These are phyloP conservation scores for Pygoscelis adeliae DNA, from an alignment of 2,113 vertebrate species.

Conservation along the genomic window DNA sequence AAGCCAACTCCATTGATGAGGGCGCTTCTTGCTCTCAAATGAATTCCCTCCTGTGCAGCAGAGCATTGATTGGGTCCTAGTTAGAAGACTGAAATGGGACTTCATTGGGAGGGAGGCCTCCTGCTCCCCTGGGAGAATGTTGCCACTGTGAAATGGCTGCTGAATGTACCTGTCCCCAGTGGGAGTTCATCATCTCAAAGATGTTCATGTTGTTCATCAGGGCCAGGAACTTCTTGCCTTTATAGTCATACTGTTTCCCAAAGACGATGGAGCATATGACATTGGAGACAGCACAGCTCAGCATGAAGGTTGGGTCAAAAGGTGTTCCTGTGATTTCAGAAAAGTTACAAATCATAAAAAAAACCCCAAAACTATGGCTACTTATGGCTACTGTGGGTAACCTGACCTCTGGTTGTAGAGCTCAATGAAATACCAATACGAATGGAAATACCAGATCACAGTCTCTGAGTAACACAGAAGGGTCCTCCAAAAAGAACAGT, in stretches of 20 bases:
- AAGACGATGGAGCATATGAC: constrained; percentile 35
- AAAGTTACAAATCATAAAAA: neutral
- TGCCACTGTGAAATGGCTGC: neutral
- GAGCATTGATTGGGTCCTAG: neutral
- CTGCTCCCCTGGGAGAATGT: neutral
- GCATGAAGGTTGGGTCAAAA: constrained; percentile 22
- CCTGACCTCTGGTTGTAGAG: neutral
- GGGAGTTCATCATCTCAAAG: neutral
- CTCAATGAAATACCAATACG: too few relatives aligned
- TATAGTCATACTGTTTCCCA: constrained; percentile 25
- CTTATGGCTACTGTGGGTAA: neutral
- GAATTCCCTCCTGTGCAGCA: neutral
- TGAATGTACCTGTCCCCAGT: constrained; percentile 18
- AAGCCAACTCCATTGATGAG: neutral
- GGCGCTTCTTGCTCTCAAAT: neutral
- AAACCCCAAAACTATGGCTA: fast-evolving
- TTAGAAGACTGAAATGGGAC: neutral
- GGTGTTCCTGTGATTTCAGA: constrained; percentile 7
- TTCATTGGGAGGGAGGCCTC: neutral
- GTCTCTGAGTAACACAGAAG: neutral
- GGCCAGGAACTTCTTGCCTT: constrained; percentile 34
- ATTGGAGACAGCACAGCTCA: constrained; percentile 11
- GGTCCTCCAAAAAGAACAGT: neutral
- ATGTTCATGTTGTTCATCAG: constrained; percentile 23
- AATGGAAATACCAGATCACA: neutral